Conservation (phyloP, 2,888 invertebrate species). For the Atherix ibis region DNA sequence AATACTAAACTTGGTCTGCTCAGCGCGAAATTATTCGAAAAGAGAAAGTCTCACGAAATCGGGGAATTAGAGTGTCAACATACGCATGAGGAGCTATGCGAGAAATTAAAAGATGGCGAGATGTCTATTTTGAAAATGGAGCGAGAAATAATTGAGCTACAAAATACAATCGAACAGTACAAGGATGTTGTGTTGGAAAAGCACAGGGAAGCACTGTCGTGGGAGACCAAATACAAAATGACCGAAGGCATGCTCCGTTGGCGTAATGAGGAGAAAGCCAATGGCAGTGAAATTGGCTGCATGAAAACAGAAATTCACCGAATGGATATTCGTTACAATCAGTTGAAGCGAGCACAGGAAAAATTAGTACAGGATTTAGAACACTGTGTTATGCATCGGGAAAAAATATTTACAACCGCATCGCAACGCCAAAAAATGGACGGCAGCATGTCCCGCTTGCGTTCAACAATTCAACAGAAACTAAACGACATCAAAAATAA, state of each 20-base stretch:
- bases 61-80: conserved; percentile 40
- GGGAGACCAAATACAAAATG: conserved; percentile 65
- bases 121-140: conserved; percentile 47
- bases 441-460: conserved; percentile 33
- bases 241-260: conserved; percentile 55
- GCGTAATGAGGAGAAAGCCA: conserved; percentile 46
- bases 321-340: conserved; percentile 48
- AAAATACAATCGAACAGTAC: conserved; percentile 44
- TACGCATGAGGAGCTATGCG: conserved; percentile 35
- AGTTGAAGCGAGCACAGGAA: conserved; percentile 28
- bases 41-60: conserved; percentile 36
- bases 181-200: conserved; percentile 42
- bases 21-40: conserved; percentile 40
- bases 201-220: conserved; percentile 54
- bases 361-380: conserved; percentile 43
- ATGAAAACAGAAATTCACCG: conserved; percentile 72
- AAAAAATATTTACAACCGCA: conserved; percentile 43
- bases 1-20: conserved; percentile 43
- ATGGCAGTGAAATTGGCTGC: conserved; percentile 52
- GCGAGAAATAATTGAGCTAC: conserved; percentile 47
- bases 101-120: conserved; percentile 41
- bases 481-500: conserved; percentile 41
- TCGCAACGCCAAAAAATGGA: conserved; percentile 38
- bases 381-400: conserved; percentile 45
- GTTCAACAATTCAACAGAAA: conserved; percentile 38